Evolutionary conservation across 1,140 invertebrate species (phyloP).

Genomic region (Trichonephila clavata): DNA sequence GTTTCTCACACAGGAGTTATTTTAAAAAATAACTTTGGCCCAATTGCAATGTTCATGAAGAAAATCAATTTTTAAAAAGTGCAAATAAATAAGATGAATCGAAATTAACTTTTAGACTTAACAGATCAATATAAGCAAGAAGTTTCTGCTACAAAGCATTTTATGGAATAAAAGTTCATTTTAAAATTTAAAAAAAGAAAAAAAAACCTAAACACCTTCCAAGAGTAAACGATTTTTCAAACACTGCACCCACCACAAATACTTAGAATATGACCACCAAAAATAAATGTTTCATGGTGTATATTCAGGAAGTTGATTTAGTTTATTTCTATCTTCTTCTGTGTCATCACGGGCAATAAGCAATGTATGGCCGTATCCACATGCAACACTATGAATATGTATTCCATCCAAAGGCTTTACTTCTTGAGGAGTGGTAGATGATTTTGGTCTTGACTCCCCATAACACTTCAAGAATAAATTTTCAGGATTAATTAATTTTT

Average conservation of each 20-base stretch:
- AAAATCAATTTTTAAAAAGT: neutral
- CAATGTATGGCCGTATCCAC: conserved; percentile 92
- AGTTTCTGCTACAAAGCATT: neutral
- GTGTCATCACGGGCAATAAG: conserved; percentile 86
- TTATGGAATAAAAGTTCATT: neutral
- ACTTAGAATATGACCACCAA: neutral
- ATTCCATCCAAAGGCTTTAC: conserved; percentile 90
- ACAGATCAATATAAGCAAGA: neutral
- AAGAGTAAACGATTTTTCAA: conserved; percentile 24
- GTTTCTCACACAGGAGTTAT: too few species aligned
- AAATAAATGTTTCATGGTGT: conserved; percentile 79
- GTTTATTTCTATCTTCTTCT: conserved; percentile 85
- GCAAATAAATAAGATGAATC: conserved; percentile 37
- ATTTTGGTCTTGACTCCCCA: conserved; percentile 91
- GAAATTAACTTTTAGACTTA: neutral
- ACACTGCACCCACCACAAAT: conserved; percentile 49
- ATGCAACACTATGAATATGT: conserved; percentile 89
- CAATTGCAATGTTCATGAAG: neutral
- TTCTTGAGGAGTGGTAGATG: conserved; percentile 93
- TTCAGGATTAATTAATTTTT: too few species aligned
- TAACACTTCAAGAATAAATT: conserved; percentile 85
- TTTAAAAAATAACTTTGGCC: too few species aligned
- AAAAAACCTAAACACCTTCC: conserved; percentile 21
- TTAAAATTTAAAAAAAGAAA: neutral
- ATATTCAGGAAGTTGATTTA: conserved; percentile 85